These are phyloP conservation scores for Tetanocera ferruginea DNA, from an alignment of 2,888 invertebrate species.

Conservation along the genomic window DNA sequence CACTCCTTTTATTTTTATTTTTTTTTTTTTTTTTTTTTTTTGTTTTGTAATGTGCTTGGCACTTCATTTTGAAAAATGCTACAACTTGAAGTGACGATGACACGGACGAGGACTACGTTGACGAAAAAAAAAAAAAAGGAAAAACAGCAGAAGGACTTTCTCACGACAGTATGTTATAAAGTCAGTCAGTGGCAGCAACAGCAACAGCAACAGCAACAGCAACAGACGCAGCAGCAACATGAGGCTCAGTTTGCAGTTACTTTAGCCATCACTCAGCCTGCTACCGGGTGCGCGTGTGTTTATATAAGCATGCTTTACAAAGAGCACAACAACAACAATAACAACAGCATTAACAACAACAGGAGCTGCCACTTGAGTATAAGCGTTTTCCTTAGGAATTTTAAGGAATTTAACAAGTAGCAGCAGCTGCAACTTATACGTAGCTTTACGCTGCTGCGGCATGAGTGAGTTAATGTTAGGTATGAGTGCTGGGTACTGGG, in stretches of 20 bases:
- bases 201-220: background rate
- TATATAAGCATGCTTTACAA: slow-evolving; percentile 21
- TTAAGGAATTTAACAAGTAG: slow-evolving; percentile 4
- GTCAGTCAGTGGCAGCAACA: background rate
- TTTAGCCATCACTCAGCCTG: background rate
- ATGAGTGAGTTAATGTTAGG: background rate
- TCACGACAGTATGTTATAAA: too few relatives aligned
- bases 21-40: too few relatives aligned
- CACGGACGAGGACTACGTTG: background rate
- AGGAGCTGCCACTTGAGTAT: background rate
- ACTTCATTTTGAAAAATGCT: background rate
- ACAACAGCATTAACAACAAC: background rate
- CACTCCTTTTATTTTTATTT: background rate
- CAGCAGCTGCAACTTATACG: background rate
- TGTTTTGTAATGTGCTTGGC: background rate
- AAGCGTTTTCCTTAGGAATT: slow-evolving; percentile 16
- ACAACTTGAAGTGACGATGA: background rate
- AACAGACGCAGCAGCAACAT: background rate
- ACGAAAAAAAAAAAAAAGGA: background rate
- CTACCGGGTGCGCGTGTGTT: background rate
- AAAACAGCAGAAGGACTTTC: background rate
- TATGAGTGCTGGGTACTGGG: too few relatives aligned
- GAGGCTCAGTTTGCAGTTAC: slow-evolving; percentile 1
- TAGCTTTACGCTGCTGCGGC: background rate
- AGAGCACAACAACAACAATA: background rate